These are phyloP conservation scores for Cydia splendana DNA, from an alignment of 1,140 invertebrate species.

Conservation along the genomic window DNA sequence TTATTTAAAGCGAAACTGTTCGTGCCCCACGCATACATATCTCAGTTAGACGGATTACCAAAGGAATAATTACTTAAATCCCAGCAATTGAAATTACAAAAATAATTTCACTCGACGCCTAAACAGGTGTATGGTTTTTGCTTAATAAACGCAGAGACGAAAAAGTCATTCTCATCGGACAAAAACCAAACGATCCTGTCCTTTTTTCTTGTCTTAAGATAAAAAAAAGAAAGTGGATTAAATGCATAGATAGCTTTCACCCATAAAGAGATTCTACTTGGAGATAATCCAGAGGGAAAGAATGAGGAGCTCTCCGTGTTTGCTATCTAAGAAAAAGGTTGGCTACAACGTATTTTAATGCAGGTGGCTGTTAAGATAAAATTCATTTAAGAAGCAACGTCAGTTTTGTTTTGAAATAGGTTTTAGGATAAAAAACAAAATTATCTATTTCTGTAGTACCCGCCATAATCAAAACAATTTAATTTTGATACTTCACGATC, in stretches of 20 bases:
- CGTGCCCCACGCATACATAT: too few species aligned
- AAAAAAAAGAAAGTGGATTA: slow-evolving; percentile 74
- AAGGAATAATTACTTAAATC: background rate
- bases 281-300: slow-evolving; percentile 61
- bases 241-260: slow-evolving; percentile 70
- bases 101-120: slow-evolving; percentile 55
- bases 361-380: slow-evolving; percentile 60
- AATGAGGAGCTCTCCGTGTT: slow-evolving; percentile 44
- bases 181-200: slow-evolving; percentile 61
- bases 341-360: slow-evolving; percentile 53
- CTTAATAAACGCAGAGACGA: slow-evolving; percentile 65
- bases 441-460: too few species aligned
- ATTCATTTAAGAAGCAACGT: slow-evolving; percentile 40
- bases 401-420: background rate
- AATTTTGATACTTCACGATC: too few species aligned
- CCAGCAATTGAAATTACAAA: slow-evolving; percentile 63
- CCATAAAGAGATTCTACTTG: slow-evolving; percentile 71
- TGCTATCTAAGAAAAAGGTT: slow-evolving; percentile 58
- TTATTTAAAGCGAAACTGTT: too few species aligned
- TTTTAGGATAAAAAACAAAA: too few species aligned
- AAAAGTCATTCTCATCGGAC: slow-evolving; percentile 61
- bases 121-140: slow-evolving; percentile 57
- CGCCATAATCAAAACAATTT: too few species aligned
- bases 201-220: slow-evolving; percentile 66
- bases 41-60: too few species aligned